These are phyloP conservation scores for Pangasianodon hypophthalmus DNA, from an alignment of 2,113 vertebrate species.

Conservation along the genomic window DNA sequence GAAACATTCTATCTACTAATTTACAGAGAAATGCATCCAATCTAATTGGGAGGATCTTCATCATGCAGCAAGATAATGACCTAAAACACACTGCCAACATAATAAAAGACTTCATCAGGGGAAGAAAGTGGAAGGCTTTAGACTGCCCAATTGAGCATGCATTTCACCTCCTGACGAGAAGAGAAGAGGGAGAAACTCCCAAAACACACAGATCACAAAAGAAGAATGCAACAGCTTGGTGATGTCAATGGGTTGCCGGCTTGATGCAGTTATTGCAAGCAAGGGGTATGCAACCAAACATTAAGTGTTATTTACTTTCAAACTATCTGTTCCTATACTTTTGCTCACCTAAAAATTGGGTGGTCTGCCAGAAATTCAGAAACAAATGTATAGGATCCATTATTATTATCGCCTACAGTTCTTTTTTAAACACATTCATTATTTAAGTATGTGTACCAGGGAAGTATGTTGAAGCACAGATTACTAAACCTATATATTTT, in stretches of 20 bases:
- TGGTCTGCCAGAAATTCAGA: neutral
- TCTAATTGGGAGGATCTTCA: no score
- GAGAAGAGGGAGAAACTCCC: neutral
- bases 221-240: neutral
- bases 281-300: neutral
- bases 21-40: no score
- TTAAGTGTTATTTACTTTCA: neutral
- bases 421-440: neutral
- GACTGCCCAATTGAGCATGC: no score
- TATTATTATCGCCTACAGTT: neutral
- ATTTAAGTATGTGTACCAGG: neutral
- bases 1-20: no score
- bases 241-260: neutral
- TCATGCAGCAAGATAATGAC: no score
- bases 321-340: neutral
- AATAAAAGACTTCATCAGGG: no score
- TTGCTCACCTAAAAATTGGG: neutral
- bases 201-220: neutral
- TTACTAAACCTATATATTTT: neutral
- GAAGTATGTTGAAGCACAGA: neutral
- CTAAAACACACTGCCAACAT: no score
- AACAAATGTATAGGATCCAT: neutral
- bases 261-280: neutral
- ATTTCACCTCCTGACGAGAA: neutral
- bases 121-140: no score